phyloP scores from a whole-genome alignment of 2,797 vertebrate genomes.

The Chaetophractus vellerosus region DNA sequence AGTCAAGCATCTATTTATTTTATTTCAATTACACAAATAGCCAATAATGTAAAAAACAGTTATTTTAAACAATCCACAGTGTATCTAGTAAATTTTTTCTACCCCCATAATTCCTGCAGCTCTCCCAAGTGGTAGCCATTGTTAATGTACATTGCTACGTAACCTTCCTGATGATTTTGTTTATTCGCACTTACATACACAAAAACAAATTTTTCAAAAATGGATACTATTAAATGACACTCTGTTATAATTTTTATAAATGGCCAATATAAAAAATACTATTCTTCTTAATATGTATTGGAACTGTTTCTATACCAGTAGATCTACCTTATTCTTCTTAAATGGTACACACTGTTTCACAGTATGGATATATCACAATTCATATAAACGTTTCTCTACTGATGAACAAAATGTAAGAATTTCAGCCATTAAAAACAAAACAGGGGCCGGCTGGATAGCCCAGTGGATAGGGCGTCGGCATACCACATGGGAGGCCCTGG shows the following conservation, averaged over 20 bases:
- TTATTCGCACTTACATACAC: neutral
- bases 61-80: neutral
- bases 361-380: neutral
- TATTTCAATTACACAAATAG: slow-evolving; percentile 7
- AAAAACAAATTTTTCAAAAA: neutral
- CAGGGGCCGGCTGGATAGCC: too few relatives aligned
- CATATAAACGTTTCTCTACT: neutral
- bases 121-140: neutral
- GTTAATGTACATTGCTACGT: neutral
- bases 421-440: too few relatives aligned
- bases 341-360: neutral
- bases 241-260: neutral
- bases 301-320: neutral
- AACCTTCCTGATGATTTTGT: neutral
- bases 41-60: neutral
- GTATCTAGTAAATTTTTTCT: neutral
- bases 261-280: neutral
- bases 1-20: neutral
- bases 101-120: neutral
- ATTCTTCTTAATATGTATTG: neutral
- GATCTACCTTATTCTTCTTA: neutral
- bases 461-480: too few relatives aligned
- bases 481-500: too few relatives aligned
- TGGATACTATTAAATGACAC: neutral
- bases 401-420: neutral